phyloP scores from a whole-genome alignment of 92 coral and sea anemone species.

The Epizoanthus stellaris region DNA sequence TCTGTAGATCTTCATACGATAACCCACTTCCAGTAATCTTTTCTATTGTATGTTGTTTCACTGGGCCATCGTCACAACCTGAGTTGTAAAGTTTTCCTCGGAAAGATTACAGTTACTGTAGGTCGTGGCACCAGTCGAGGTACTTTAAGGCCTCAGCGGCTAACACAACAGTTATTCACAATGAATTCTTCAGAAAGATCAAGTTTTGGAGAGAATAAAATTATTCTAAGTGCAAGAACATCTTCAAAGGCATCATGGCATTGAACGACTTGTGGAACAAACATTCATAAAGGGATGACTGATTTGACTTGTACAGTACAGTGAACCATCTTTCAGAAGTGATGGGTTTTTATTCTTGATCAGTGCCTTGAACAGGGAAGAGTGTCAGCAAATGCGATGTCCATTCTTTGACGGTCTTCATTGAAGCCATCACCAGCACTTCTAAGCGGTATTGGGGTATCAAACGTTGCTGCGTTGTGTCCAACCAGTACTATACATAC shows the following conservation, averaged over 20 bases:
- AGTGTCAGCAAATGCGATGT: conserved; percentile 54
- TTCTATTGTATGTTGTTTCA: conserved; percentile 45
- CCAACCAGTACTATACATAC: conserved; percentile 50
- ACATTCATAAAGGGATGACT: conserved; percentile 50
- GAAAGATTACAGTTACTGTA: conserved; percentile 56
- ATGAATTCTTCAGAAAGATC: conserved; percentile 44
- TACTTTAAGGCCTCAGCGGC: conserved; percentile 69
- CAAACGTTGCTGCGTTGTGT: conserved; percentile 52
- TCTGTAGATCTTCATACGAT: conserved; percentile 53
- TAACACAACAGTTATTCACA: conserved; percentile 35
- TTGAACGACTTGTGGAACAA: conserved; percentile 58
- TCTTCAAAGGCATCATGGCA: conserved; percentile 75
- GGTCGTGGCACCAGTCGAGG: conserved; percentile 67
- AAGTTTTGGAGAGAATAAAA: conserved; percentile 58
- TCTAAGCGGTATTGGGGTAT: conserved; percentile 50
- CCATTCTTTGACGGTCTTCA: conserved; percentile 36
- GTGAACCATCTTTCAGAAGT: conserved; percentile 37
- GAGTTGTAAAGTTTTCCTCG: conserved; percentile 55
- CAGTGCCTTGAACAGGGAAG: conserved; percentile 55
- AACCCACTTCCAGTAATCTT: conserved; percentile 65
- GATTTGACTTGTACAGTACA: conserved; percentile 19
- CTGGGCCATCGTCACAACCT: conserved; percentile 33
- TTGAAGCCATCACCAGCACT: conserved; percentile 49
- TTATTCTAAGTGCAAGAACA: conserved; percentile 58
- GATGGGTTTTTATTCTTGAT: conserved; percentile 45